Percentiles rank a stretch among this genome's conserved stretches.
Evolutionary conservation across 2,888 invertebrate species (phyloP).

Genomic region (Ditula angustiorana): DNA sequence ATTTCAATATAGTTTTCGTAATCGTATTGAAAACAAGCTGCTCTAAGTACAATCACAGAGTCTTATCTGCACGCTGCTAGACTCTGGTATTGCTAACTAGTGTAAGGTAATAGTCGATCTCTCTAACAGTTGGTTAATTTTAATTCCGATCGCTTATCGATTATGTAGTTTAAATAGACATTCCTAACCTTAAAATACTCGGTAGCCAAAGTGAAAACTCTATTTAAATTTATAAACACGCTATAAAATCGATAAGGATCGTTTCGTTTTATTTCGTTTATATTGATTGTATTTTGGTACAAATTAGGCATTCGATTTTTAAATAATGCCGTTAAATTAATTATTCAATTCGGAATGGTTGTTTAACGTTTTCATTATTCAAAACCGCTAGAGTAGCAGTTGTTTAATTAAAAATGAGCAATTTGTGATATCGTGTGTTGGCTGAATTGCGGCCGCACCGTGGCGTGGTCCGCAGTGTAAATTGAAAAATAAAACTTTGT

Average conservation of each 20-base stretch:
- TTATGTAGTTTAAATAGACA: constrained; percentile 30
- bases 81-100: neutral
- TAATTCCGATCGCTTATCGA: constrained; percentile 31
- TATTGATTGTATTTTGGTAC: constrained; percentile 28
- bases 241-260: constrained; percentile 37
- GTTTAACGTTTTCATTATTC: constrained; percentile 45
- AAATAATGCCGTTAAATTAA: constrained; percentile 46
- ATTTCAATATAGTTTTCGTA: neutral
- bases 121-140: constrained; percentile 29
- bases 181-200: constrained; percentile 24
- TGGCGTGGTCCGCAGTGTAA: constrained; percentile 41
- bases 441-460: constrained; percentile 55
- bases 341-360: constrained; percentile 46
- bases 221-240: constrained; percentile 34
- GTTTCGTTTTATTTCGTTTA: constrained; percentile 23
- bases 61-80: too few relatives aligned
- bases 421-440: constrained; percentile 56
- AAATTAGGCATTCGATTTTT: constrained; percentile 39
- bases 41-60: too few relatives aligned
- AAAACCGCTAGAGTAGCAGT: constrained; percentile 49
- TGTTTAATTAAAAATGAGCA: constrained; percentile 60
- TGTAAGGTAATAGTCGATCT: constrained; percentile 10
- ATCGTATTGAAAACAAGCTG: neutral
- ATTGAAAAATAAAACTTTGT: constrained; percentile 27
- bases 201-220: constrained; percentile 29